Base-by-base conservation (phyloP, 2,113 vertebrate genomes). In the Poeciliopsis turrubarensis region DNA sequence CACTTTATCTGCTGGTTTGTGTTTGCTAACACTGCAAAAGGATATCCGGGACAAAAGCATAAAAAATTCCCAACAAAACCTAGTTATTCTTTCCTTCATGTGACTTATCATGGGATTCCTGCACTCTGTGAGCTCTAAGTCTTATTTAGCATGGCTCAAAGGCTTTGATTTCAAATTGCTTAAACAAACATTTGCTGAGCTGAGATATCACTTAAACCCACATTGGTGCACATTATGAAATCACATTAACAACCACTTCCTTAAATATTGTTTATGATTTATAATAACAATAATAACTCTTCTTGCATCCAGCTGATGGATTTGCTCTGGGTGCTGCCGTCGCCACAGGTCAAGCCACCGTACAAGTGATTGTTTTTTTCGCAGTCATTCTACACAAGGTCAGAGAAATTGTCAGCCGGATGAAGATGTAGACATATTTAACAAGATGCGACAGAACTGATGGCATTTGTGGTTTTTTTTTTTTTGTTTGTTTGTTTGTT, bases 341-440 rank as follows among this genome's bases (percentile, higher is more conserved):
- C n/a, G 92, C 93, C 12, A 94, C 95, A 0, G 91, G 93, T 4
- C 88, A 95, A 77, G 90, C 94, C 66, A 92, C 95, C 0, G 92
- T 95, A 69, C 95, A 95, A 82, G 83, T 95, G 61, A 86, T 95
- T 3, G 93, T 95, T 1, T 95, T 95, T 88, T 89, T 95, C 13
- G 95, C 95, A 37, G 94, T 95, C 32, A 95, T 95, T 80, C 87
- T 96, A 34, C 94, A 95, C 90, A 96, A 96, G 95, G 95, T 95
- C 83, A 89, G 60, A 37, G 22, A 29, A 37, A 30, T 1, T 13
- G 5, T 54, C 22, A 17, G 7, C 61, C 5, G 29, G 44, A 30
- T 17, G 17, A 3, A 17, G 1, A 12, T 30, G 9, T 22, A 6
- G 2, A 1, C 9, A 26, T 74, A 5, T 34, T 19, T 3, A 25